Base-by-base conservation (phyloP, 2,113 vertebrate genomes). In the Piaya cayana region DNA sequence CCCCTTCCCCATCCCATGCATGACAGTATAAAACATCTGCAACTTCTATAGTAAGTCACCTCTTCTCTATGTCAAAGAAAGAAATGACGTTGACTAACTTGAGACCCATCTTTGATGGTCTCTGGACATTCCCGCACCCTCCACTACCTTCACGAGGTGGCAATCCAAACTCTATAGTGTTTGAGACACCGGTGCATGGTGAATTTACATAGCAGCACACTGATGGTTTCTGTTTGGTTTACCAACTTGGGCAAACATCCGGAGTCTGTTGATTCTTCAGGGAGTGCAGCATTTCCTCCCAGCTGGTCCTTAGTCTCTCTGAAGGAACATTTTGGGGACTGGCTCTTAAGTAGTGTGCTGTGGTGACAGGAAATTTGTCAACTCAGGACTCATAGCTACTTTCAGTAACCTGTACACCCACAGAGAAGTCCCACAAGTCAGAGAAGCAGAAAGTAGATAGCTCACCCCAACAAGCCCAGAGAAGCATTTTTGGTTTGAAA, bases 211-310 rank as follows among this genome's bases (percentile, higher is more conserved):
- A 80, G 85, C 78, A 85, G 63, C 36, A 58, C 43, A 47, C n/a
- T 68, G 75, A 77, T 83, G 50, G 45, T 58, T 94, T 90, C 95
- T 56, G 18, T 90, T 90, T 47, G 59, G 45, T 78, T 95, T 86
- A 74, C 88, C 82, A 93, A 68, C 32, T 17, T 86, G 76, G 68
- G 55, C 83, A 92, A 90, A 93, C 86, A 95, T 34, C n/a, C 86
- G 90, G 56, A 88, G 71, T 74, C 69, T 88, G 78, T 60, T 83
- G 63, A 67, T 88, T 80, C 47, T 82, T 93, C 42, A 47, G 42
- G 37, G 55, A 88, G 68, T 12, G 8, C 19, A 71, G 56, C 34
- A 34, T 81, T 92, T 94, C 72, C 67, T 92, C 55, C 45, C 36
- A 59, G 67, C 18, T 86, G 71, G 39, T 39, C 68, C 30, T 49